Conservation (phyloP, 2,113 vertebrate genomes). For the Macrotus californicus region DNA sequence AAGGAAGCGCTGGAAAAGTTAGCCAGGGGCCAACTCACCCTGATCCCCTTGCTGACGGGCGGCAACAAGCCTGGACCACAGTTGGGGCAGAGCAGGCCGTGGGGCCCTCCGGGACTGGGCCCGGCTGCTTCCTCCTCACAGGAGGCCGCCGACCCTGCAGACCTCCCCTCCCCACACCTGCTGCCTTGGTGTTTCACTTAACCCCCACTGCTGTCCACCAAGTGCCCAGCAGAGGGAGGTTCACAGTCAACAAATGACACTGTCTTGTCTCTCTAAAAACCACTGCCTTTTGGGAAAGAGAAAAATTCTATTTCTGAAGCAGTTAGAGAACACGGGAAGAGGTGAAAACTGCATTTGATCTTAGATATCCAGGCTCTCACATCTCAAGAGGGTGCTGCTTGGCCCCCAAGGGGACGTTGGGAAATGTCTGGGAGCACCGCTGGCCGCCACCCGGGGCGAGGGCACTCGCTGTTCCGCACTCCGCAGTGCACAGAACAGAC, state of each 20-base stretch:
- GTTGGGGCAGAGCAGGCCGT: too few relatives aligned
- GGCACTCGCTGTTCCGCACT: background rate
- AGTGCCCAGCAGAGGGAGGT: background rate
- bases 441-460: background rate
- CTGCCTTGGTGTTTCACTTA: background rate
- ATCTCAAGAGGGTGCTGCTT: background rate
- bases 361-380: background rate
- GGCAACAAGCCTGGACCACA: rapidly evolving
- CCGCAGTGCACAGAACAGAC: background rate
- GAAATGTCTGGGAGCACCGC: background rate
- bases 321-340: background rate
- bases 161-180: background rate
- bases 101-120: background rate
- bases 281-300: background rate
- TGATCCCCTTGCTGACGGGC: background rate
- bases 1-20: background rate
- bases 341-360: background rate
- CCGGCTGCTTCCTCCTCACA: background rate
- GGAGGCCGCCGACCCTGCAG: background rate
- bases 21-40: background rate
- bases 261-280: background rate
- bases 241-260: background rate
- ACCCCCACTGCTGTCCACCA: background rate
- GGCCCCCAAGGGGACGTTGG: background rate
- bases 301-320: background rate